Base-by-base conservation (phyloP, 2,797 vertebrate species). In the Chromis chromis region DNA sequence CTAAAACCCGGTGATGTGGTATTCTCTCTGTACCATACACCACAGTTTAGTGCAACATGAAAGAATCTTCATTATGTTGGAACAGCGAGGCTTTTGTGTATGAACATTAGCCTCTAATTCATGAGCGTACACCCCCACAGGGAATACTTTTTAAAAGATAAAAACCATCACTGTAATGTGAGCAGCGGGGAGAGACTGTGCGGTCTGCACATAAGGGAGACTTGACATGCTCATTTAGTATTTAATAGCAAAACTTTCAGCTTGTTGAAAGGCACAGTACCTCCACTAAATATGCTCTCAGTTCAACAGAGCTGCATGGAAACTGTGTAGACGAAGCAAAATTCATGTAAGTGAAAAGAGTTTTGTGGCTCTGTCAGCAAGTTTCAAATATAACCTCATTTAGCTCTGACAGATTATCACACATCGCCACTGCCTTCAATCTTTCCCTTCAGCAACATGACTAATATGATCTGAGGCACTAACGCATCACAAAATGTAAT, bases 1-100 rank as follows among this genome's bases (percentile, higher is more conserved):
- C 91, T 92, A 87, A 93, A 79, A 86, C 61, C 57, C 42, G 60
- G 49, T 52, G 62, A 63, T 48, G 55, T 67, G 52, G 17, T 24
- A 46, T 25, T 21, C 17, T 28, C 16, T 63, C n/a, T 57, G 49
- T 21, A 53, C 21, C 66, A 53, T 17, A 61, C 27, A 65, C 6
- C 21, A 76, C 13, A 74, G 11, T 65, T 4, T 6, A 25, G 25
- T 52, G 17, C 21, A 19, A 50, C 56, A 50, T 28, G 2, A 64
- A 6, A 21, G 11, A 21, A 0, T 33, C 22, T 36, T 40, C 9
- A 27, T 57, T 4, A 61, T 22, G 61, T 55, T 48, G 10, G 12
- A 27, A 42, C 28, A 39, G 4, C n/a, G 50, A 28, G 22, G 9
- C 24, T 77, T 53, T 70, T 59, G 10, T 54, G 8, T 24, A 36